Base-by-base conservation (phyloP, 2,888 invertebrate genomes). In the Notodonta dromedarius region DNA sequence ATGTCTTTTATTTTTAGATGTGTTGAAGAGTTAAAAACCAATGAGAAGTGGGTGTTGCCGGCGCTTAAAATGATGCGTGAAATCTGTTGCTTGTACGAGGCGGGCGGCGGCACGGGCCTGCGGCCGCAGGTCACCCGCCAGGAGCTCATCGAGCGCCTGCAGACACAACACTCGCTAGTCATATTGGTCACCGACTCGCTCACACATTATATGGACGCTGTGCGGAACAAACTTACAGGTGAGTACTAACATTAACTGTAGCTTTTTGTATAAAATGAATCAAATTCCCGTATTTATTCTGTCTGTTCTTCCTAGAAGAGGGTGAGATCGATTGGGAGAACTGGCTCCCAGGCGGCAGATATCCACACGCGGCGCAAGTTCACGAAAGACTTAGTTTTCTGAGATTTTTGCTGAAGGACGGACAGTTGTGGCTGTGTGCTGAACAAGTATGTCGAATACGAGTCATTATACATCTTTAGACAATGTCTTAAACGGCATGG, bases 21-120 rank as follows among this genome's bases (percentile, higher is more conserved):
- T 86, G 98, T 99, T n/a, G 98, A 98, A 73, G 99, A 99, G 87
- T 88, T 99, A 64, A 97, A 97, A 85, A 96, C 95, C 58, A 96
- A 96, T 52, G 98, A 97, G 78, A 96, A 96, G 70, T 99, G 99
- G 99, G 99, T 98, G 24, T 87, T 99, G 76, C 99, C 99, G 1
- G 98, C 99, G 5, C 92, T 99, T 69, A 98, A 99, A 86, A 97
- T 99, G 90, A 99, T 99, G 86, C 95, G 97, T 46, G 99, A 99
- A 88, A 99, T 99, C 73, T 99, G 99, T 87, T 97, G 97, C 81
- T 94, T 99, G 73, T 99, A 99, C 86, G 99, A 99, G 94, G 96
- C 97, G 52, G 96, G 95, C 74, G 95, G 96, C 48, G 88, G 87
- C 76, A 70, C 94, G 75, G 85, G 94, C 79, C 80, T 86, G 61